phyloP scores from a whole-genome alignment of 2,888 invertebrate species.

The Alloscopus bannaensis region DNA sequence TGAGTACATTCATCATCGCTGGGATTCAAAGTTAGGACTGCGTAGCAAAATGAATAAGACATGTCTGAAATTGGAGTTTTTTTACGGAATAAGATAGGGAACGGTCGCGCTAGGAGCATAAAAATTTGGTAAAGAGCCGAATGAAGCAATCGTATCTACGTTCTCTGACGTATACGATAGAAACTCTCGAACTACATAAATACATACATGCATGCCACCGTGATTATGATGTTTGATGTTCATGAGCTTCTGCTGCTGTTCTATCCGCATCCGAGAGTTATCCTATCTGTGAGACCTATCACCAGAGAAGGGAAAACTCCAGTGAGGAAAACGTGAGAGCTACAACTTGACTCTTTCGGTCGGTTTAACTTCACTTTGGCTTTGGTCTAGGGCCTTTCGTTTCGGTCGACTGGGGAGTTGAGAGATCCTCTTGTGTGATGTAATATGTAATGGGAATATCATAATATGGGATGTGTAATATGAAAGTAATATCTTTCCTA shows the following conservation, averaged over 20 bases:
- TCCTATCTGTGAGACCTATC: constrained; percentile 29
- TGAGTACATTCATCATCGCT: not conserved
- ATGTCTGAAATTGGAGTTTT: constrained; percentile 39
- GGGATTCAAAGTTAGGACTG: constrained; percentile 15
- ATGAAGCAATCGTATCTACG: constrained; percentile 1
- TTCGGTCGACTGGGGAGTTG: constrained; percentile 58
- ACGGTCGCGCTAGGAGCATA: not conserved
- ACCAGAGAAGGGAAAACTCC: not conserved
- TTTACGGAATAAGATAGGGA: not conserved
- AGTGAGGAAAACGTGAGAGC: constrained; percentile 39
- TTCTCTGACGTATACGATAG: not conserved
- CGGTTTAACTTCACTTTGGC: constrained; percentile 55
- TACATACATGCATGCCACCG: not conserved
- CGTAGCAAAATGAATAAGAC: not conserved
- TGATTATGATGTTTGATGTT: constrained; percentile 44
- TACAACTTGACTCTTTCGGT: constrained; percentile 62
- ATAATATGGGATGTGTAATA: constrained; percentile 35
- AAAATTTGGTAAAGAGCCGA: constrained; percentile 13
- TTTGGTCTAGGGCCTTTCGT: constrained; percentile 50
- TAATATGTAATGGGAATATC: constrained; percentile 38
- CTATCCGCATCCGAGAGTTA: constrained; percentile 45
- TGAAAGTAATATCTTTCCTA: constrained; percentile 54
- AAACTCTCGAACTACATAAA: too few species aligned
- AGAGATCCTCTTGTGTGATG: constrained; percentile 53
- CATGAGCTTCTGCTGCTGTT: constrained; percentile 54